A percentile compares a stretch with the other conserved stretches of the same genome.
These are phyloP conservation scores for Mimumesa dahlbomi DNA, from an alignment of 2,888 invertebrate genomes.

Conservation along the genomic window DNA sequence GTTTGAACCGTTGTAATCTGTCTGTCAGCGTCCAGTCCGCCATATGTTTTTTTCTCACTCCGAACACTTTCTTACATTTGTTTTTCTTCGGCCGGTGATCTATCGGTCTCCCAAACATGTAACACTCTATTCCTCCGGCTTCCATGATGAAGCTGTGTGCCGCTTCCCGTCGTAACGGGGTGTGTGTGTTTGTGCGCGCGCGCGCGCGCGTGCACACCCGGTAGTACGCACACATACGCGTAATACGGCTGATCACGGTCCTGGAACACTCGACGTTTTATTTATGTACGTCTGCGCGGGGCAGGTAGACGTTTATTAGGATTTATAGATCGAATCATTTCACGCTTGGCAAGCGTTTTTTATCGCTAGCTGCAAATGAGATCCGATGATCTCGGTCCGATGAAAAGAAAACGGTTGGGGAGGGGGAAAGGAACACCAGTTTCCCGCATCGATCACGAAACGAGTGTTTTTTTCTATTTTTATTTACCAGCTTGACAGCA, in stretches of 20 bases:
- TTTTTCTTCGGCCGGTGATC: constrained; percentile 13
- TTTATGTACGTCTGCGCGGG: constrained; percentile 69
- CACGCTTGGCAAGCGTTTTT: constrained; percentile 61
- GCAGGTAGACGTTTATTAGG: constrained; percentile 78
- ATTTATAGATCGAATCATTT: constrained; percentile 77
- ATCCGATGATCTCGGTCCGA: constrained; percentile 65
- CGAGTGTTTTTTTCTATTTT: too few relatives aligned
- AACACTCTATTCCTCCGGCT: constrained; percentile 39
- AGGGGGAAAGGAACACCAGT: neutral
- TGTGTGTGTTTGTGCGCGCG: too few relatives aligned
- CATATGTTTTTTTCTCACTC: neutral
- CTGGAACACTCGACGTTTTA: constrained; percentile 56
- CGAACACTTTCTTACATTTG: constrained; percentile 28
- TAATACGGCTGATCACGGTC: constrained; percentile 51
- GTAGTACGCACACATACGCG: constrained; percentile 31
- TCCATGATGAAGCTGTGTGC: constrained; percentile 72
- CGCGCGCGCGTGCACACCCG: constrained; percentile 53
- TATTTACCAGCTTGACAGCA: too few relatives aligned
- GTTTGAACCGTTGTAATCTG: too few relatives aligned
- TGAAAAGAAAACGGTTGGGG: constrained; percentile 23
- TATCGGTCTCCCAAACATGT: constrained; percentile 14
- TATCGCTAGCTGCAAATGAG: constrained; percentile 68
- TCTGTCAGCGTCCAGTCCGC: too few relatives aligned
- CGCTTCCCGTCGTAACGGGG: constrained; percentile 51
- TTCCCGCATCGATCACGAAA: too few relatives aligned